Percentiles rank a stretch among this genome's conserved stretches.
Evolutionary conservation across 1,140 invertebrate species (phyloP).

Genomic region (Lysiphlebus fabarum): DNA sequence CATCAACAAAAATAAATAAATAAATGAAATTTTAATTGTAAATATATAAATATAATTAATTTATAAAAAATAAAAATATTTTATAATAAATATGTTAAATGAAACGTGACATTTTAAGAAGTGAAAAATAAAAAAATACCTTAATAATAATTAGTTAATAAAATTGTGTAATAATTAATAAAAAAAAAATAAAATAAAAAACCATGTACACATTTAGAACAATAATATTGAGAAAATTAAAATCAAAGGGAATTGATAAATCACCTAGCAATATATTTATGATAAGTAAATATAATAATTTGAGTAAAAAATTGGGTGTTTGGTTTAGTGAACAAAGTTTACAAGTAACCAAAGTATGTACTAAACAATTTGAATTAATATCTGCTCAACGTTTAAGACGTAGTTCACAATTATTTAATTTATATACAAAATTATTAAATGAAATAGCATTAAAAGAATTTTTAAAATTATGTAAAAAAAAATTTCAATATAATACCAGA

Average conservation of each 20-base stretch:
- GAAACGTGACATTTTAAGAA: no score
- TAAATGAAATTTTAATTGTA: no score
- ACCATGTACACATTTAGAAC: no score
- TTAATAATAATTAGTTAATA: no score
- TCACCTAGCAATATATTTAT: not conserved
- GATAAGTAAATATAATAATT: constrained; percentile 19
- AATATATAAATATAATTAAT: no score
- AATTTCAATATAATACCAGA: constrained; percentile 43
- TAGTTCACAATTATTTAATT: constrained; percentile 61
- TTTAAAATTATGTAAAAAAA: constrained; percentile 53
- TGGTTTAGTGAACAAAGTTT: constrained; percentile 41
- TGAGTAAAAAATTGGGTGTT: constrained; percentile 26
- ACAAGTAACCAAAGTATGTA: constrained; percentile 52
- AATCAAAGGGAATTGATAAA: not conserved
- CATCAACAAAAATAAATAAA: no score
- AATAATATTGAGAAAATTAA: no score
- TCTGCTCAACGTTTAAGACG: constrained; percentile 61
- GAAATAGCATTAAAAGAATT: constrained; percentile 59
- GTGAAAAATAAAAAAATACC: no score
- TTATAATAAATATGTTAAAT: no score
- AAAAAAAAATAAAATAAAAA: no score
- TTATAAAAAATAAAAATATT: no score
- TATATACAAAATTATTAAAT: constrained; percentile 64
- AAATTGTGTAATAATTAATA: no score
- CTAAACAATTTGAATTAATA: constrained; percentile 63